phyloP scores from a whole-genome alignment of 2,888 invertebrate species.

The Aphrophora alni region DNA sequence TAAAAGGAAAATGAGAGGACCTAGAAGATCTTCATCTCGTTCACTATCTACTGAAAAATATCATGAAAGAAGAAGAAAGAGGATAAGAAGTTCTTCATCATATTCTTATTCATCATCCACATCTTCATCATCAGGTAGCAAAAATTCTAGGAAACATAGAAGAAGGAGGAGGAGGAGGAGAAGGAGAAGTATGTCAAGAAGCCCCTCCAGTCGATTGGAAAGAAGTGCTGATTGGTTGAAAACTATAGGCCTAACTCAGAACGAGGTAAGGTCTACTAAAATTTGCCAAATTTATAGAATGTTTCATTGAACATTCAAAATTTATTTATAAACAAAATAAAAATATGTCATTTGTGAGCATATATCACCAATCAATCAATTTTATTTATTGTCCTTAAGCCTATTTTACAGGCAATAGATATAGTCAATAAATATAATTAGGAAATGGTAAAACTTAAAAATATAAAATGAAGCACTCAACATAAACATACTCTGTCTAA shows the following conservation, averaged over 20 bases:
- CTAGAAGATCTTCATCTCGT: neutral
- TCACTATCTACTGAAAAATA: neutral
- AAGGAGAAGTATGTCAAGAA: neutral
- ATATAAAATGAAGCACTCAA: no score
- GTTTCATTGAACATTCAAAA: no score
- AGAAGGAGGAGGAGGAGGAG: neutral
- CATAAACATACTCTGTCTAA: no score
- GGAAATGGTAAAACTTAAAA: no score
- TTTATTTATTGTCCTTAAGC: no score
- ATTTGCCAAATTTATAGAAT: no score
- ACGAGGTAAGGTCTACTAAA: neutral
- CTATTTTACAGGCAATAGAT: no score
- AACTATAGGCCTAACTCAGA: neutral
- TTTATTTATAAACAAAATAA: no score
- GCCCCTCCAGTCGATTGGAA: neutral
- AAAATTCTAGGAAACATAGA: neutral
- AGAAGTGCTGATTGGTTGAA: neutral
- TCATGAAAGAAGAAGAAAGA: neutral
- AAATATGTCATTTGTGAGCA: no score
- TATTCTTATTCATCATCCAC: neutral
- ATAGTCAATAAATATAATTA: no score
- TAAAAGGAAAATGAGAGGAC: neutral
- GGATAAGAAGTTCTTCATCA: neutral
- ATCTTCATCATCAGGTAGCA: neutral
- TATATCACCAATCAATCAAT: no score